phyloP scores from a whole-genome alignment of 2,113 vertebrate species.

The Microtus pennsylvanicus region DNA sequence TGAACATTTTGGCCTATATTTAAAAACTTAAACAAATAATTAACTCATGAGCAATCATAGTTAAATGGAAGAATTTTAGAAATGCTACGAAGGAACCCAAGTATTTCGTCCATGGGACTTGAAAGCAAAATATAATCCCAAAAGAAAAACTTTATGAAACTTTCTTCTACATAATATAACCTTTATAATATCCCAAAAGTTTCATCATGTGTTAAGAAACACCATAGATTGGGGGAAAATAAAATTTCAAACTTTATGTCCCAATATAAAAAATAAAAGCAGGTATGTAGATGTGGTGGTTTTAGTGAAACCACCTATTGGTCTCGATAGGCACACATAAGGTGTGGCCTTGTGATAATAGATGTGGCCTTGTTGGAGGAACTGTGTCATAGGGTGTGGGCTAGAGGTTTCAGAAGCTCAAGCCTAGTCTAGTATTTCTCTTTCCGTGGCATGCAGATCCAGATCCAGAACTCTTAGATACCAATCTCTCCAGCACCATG shows the following conservation, averaged over 20 bases:
- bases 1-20: background rate
- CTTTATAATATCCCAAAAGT: background rate
- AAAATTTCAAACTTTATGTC: background rate
- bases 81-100: background rate
- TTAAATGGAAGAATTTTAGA: background rate
- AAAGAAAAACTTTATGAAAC: background rate
- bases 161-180: background rate
- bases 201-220: background rate
- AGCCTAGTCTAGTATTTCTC: background rate
- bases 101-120: background rate
- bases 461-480: background rate
- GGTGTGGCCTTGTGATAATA: background rate
- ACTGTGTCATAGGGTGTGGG: background rate
- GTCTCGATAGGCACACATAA: background rate
- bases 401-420: background rate
- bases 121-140: background rate
- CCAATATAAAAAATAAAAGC: background rate
- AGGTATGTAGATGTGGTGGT: background rate
- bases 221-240: background rate
- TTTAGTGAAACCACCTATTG: background rate
- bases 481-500: background rate
- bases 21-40: background rate
- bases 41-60: background rate
- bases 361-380: background rate
- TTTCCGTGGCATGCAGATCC: background rate